Evolutionary conservation across 2,888 invertebrate species (phyloP), one percentile per base, ranked within the genome.

Genomic region (Pedicia rivosa): DNA sequence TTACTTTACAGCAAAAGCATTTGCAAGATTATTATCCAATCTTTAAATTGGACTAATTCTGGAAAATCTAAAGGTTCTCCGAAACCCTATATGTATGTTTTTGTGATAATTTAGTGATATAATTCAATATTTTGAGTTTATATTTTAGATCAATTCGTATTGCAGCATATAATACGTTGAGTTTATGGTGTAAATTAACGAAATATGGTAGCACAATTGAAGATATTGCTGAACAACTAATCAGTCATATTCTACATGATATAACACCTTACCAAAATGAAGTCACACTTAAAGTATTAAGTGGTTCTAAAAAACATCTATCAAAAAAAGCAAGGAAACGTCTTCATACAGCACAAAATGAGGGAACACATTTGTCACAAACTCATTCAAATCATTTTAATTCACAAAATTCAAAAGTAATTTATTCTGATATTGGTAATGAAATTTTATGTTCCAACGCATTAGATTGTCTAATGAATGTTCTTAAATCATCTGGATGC

Each of bases 311-410:
- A 13, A 55, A 53, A 30, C 48, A 53, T 36, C 48, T 55, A 47
- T 52, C 54, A 1, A 55, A 56, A 38, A 56, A 53, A 40, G 52
- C 53, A 4, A 46, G 52, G n/a, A 48, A 50, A 9, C 48, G 50
- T 36, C 37, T 55, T 10, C 49, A 53, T n/a, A 54, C 51, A 37
- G 46, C 50, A 1, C 52, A 54, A 44, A 50, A 55, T 42, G 52
- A 53, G 10, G 44, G 49, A 35, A 48, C 52, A 2, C 48, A 51
- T 32, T 44, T 53, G 12, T 40, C 44, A 5, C 48, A 53, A 43
- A 42, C 40, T 1, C 46, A 49, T 40, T 46, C 50, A 2, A 48
- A 47, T 35, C 45, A 47, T 22, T n/a, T n/a, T n/a, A n/a, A n/a
- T n/a, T 41, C 43, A n/a, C 40, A 42, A 8, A 45, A 40, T 12